A percentile compares a stretch with the other conserved stretches of the same genome.
Evolutionary conservation across 2,797 vertebrate species (phyloP).

Genomic region (Graptemys geographica): DNA sequence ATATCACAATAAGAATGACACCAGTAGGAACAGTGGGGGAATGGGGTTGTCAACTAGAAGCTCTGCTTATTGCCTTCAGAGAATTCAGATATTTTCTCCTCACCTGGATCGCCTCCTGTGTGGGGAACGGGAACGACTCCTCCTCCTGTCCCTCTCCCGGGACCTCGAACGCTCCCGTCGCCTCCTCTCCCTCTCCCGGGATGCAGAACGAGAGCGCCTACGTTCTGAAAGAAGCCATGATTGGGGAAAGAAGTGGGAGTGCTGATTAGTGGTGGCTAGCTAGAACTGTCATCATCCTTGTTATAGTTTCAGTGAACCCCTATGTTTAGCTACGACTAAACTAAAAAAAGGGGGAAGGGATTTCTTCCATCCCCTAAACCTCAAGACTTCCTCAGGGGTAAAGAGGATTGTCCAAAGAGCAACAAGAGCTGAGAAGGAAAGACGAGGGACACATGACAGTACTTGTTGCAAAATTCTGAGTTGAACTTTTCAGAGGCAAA

Average conservation of each 20-base stretch:
- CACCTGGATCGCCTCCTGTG: slow-evolving; percentile 93
- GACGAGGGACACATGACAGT: background rate
- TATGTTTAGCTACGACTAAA: background rate
- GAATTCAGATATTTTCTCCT: background rate
- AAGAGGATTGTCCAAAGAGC: background rate
- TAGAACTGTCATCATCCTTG: background rate
- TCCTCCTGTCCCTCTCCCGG: slow-evolving; percentile 88
- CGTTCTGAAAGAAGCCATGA: slow-evolving; percentile 82
- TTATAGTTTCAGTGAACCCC: background rate
- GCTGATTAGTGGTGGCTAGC: background rate
- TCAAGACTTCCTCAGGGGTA: background rate
- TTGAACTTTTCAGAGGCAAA: background rate
- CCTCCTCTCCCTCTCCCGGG: slow-evolving; percentile 90
- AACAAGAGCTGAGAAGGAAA: background rate
- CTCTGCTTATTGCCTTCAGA: background rate
- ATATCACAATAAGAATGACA: background rate
- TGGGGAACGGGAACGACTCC: slow-evolving; percentile 91
- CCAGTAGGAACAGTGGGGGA: background rate
- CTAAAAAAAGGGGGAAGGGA: background rate
- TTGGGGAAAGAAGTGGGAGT: background rate
- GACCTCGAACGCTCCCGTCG: slow-evolving; percentile 90
- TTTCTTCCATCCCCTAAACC: background rate
- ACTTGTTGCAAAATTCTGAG: background rate
- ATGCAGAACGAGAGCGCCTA: slow-evolving; percentile 90
- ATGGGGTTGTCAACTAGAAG: background rate